Evolutionary conservation across 2,113 vertebrate genomes (phyloP).

Genomic region (Athene cunicularia): DNA sequence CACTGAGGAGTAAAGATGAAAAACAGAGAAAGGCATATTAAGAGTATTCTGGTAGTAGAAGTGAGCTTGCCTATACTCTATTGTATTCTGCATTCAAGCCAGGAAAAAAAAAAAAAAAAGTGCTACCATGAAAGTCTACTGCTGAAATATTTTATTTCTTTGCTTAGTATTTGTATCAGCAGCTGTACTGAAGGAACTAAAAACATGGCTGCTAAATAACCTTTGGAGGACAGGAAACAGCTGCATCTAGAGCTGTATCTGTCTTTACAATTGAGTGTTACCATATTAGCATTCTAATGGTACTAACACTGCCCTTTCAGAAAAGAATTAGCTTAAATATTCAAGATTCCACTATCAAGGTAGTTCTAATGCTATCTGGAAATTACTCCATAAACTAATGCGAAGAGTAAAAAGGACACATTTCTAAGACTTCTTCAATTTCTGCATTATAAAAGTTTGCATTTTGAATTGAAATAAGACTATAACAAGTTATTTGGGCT

Average conservation of each 20-base stretch:
- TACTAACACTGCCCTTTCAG: not conserved
- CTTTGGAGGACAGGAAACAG: not conserved
- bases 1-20: constrained; percentile 36
- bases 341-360: not conserved
- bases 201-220: not conserved
- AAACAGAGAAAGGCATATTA: not conserved
- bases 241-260: not conserved
- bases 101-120: not conserved
- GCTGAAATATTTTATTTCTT: not conserved
- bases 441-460: not conserved
- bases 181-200: not conserved
- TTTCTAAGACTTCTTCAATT: not conserved
- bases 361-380: not conserved
- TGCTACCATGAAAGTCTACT: not conserved
- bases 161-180: not conserved
- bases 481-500: not conserved
- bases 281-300: not conserved
- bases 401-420: not conserved
- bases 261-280: not conserved
- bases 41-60: not conserved
- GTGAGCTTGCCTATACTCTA: not conserved
- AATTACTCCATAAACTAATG: not conserved
- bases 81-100: not conserved
- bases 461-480: not conserved
- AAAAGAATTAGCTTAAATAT: not conserved